Conservation (phyloP, 2,888 invertebrate genomes). For the Erynnis tages region DNA sequence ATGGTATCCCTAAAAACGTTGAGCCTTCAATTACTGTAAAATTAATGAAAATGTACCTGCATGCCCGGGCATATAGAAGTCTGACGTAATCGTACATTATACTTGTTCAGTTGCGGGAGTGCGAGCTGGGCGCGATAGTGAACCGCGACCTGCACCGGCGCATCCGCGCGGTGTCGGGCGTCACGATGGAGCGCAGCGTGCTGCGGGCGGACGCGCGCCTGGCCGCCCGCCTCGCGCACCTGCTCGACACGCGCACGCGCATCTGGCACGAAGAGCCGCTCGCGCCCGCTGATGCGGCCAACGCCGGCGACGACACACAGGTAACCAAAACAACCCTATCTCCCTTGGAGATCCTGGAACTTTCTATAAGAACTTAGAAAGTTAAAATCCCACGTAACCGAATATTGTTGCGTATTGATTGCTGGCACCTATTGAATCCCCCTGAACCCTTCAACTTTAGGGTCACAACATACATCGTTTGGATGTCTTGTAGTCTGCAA, state of each 20-base stretch:
- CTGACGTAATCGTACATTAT: neutral
- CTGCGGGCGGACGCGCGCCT: constrained; percentile 95
- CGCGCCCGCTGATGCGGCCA: constrained; percentile 34
- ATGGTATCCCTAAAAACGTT: too few relatives aligned
- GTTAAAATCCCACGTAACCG: too few relatives aligned
- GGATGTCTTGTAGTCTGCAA: too few relatives aligned
- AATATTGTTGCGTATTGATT: too few relatives aligned
- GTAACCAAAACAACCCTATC: neutral
- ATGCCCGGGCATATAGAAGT: too few relatives aligned
- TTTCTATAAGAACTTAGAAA: too few relatives aligned
- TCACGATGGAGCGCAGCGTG: constrained; percentile 93
- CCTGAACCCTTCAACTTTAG: too few relatives aligned
- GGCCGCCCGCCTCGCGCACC: constrained; percentile 94
- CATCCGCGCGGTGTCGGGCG: constrained; percentile 94
- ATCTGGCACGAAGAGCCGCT: constrained; percentile 83
- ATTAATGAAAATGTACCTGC: too few relatives aligned
- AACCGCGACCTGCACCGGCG: constrained; percentile 97
- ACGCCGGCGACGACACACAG: constrained; percentile 7
- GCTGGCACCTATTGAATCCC: too few relatives aligned
- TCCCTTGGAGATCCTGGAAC: too few relatives aligned
- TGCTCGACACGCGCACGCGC: constrained; percentile 91
- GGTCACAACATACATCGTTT: too few relatives aligned
- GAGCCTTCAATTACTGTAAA: neutral
- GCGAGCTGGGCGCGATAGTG: constrained; percentile 96
- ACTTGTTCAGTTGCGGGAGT: constrained; percentile 87